A percentile compares a stretch with the other conserved stretches of the same genome.
Evolutionary conservation across 1,140 invertebrate genomes (phyloP).

Genomic region (Lordiphosa clarofinis): DNA sequence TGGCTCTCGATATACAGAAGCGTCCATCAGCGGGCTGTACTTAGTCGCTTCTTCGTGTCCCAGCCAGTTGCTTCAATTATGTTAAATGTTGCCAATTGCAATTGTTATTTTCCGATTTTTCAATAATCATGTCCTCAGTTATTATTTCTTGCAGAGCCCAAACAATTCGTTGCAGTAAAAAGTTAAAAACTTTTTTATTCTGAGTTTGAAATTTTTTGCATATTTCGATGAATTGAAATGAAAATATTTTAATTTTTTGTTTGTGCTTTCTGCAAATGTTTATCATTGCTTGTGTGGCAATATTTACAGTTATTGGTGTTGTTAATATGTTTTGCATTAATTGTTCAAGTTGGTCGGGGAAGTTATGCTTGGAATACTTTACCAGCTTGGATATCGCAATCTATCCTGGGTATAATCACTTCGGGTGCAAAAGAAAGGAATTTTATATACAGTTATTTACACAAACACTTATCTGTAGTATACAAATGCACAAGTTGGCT

Average conservation of each 20-base stretch:
- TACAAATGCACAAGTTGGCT: conserved; percentile 44
- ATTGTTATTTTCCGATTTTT: too few relatives aligned
- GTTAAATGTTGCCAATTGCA: too few relatives aligned
- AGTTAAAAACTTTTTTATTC: conserved; percentile 1
- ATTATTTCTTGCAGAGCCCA: conserved; percentile 4
- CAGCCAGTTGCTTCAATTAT: too few relatives aligned
- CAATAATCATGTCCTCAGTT: too few relatives aligned
- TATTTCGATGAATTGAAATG: conserved; percentile 37
- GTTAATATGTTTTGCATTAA: conserved; percentile 29
- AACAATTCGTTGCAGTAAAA: conserved; percentile 3
- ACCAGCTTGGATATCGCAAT: conserved; percentile 43
- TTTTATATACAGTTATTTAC: conserved; percentile 52
- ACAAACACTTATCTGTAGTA: conserved; percentile 21
- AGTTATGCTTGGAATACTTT: conserved; percentile 54
- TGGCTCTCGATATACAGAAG: too few relatives aligned
- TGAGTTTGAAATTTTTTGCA: conserved; percentile 8
- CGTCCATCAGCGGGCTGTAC: too few relatives aligned
- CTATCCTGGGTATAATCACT: conserved; percentile 52
- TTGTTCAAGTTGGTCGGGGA: not conserved
- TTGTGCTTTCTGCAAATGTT: conserved; percentile 5
- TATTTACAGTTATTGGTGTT: conserved; percentile 45
- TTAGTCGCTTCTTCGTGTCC: too few relatives aligned
- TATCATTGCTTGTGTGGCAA: conserved; percentile 47
- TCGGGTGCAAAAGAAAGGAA: conserved; percentile 41
- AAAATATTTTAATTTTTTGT: conserved; percentile 13